Evolutionary conservation across 2,113 vertebrate species (phyloP).

Genomic region (Toxotes chatareus): DNA sequence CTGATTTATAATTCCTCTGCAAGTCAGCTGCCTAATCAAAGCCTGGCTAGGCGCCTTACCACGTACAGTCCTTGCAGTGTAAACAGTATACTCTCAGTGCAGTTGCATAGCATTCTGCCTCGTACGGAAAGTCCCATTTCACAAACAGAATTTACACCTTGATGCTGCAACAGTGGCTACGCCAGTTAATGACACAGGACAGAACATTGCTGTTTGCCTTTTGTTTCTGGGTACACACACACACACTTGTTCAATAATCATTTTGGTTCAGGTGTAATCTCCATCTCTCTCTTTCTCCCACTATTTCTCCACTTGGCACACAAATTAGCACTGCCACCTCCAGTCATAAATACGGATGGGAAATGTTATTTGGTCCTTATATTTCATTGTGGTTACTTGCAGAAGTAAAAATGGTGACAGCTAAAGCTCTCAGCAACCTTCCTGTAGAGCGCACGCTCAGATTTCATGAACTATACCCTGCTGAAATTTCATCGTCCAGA

Average conservation of each 20-base stretch:
- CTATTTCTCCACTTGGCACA: background rate
- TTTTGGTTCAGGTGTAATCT: background rate
- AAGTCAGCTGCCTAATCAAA: constrained; percentile 42
- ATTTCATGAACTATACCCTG: background rate
- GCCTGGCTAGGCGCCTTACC: background rate
- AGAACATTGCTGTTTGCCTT: constrained; percentile 6
- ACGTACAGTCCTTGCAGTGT: background rate
- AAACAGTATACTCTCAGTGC: background rate
- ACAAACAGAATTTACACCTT: constrained; percentile 22
- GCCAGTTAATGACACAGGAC: constrained; percentile 9
- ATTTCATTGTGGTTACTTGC: background rate
- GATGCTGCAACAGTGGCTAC: background rate
- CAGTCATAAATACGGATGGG: background rate
- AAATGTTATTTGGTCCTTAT: background rate
- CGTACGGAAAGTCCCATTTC: constrained; percentile 9
- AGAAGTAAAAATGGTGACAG: constrained; percentile 4
- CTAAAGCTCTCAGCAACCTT: background rate
- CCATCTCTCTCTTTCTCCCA: background rate
- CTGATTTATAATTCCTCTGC: constrained; percentile 43
- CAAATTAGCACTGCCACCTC: constrained; percentile 14
- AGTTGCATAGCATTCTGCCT: constrained; percentile 7
- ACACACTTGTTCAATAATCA: background rate
- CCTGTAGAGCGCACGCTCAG: background rate
- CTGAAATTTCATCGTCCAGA: background rate
- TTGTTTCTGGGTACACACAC: background rate